Evolutionary conservation across 2,888 invertebrate species (phyloP).

Genomic region (Euspilapteryx auroguttella): DNA sequence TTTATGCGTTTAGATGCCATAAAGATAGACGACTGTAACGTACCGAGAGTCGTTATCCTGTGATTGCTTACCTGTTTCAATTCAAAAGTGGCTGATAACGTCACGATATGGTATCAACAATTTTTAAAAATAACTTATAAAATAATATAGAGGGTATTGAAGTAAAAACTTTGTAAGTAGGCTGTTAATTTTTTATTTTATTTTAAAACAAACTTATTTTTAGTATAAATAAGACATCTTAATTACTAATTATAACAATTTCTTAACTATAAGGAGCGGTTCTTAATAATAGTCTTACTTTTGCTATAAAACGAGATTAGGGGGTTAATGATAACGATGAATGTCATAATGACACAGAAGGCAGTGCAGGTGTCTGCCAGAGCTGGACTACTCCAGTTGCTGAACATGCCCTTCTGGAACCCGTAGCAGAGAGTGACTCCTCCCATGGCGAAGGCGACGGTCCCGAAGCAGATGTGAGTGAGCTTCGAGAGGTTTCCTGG

Average conservation of each 20-base stretch:
- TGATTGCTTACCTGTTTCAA: conserved; percentile 35
- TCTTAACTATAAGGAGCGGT: no score
- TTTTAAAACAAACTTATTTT: no score
- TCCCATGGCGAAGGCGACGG: conserved; percentile 18
- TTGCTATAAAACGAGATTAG: conserved; percentile 8
- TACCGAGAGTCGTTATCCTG: conserved; percentile 26
- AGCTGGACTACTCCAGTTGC: conserved; percentile 13
- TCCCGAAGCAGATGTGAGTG: conserved; percentile 22
- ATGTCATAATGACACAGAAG: conserved; percentile 15
- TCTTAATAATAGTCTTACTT: neutral
- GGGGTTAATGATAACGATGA: conserved; percentile 22
- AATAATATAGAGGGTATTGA: no score
- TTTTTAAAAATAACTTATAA: no score
- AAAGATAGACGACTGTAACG: conserved; percentile 32
- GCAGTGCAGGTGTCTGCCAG: conserved; percentile 17
- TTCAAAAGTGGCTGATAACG: no score
- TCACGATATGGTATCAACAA: no score
- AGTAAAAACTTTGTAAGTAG: no score
- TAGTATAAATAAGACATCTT: no score
- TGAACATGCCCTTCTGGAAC: conserved; percentile 21
- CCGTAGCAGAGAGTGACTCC: conserved; percentile 23
- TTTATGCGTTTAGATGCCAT: conserved; percentile 47
- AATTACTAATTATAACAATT: no score
- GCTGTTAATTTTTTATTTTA: no score
- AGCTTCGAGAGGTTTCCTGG: conserved; percentile 17